These are phyloP conservation scores for Papilio demoleus DNA, from an alignment of 2,888 invertebrate genomes.

Conservation along the genomic window DNA sequence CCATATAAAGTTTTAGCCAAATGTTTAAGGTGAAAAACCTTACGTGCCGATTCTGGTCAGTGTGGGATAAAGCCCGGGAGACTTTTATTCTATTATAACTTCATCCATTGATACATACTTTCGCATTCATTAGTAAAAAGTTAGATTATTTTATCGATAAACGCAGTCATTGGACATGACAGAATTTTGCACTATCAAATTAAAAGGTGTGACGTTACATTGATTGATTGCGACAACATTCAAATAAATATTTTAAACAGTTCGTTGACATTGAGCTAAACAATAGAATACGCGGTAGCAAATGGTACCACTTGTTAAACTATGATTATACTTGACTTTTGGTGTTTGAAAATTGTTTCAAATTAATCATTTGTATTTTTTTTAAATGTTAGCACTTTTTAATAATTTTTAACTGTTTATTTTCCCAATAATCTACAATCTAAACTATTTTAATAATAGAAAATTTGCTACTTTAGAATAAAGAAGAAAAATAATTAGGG, in stretches of 20 bases:
- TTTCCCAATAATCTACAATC: too few species aligned
- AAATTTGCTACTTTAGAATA: too few species aligned
- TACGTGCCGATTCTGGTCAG: too few species aligned
- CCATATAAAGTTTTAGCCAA: too few species aligned
- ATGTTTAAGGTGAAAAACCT: too few species aligned
- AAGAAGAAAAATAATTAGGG: too few species aligned
- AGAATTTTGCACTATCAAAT: constrained; percentile 11
- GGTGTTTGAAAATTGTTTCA: not conserved
- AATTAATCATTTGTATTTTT: constrained; percentile 36
- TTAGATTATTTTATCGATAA: not conserved
- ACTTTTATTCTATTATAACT: too few species aligned
- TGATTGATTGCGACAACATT: constrained; percentile 37
- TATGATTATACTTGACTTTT: constrained; percentile 3
- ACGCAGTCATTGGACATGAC: not conserved
- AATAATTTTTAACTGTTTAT: not conserved
- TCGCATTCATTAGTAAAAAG: too few species aligned
- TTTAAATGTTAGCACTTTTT: not conserved
- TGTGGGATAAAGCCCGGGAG: too few species aligned
- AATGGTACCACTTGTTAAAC: constrained; percentile 20
- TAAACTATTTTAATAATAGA: too few species aligned
- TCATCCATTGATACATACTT: too few species aligned
- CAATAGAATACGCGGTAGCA: constrained; percentile 37
- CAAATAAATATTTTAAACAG: constrained; percentile 26
- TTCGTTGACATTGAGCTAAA: constrained; percentile 42
- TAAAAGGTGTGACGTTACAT: constrained; percentile 34